Evolutionary conservation across 1,140 invertebrate genomes (phyloP).

Genomic region (Charaxes varanes): DNA sequence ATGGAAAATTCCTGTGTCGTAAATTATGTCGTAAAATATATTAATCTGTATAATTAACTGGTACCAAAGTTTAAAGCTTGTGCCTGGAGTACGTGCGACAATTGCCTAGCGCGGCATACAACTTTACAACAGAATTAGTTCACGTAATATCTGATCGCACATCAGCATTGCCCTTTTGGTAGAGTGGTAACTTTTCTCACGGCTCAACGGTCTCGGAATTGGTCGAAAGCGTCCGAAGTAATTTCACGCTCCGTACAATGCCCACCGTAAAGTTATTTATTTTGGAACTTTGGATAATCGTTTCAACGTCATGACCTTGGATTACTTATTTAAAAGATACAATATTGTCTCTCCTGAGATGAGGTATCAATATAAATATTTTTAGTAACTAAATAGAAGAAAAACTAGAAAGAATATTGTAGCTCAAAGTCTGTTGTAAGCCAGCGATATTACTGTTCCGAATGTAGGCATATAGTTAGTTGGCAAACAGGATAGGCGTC

Average conservation of each 20-base stretch:
- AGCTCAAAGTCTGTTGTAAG: background rate
- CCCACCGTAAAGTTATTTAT: conserved; percentile 14
- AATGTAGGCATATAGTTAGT: conserved; percentile 4
- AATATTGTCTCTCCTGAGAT: too few species aligned
- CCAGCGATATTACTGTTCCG: background rate
- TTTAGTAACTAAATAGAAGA: too few species aligned
- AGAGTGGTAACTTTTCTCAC: conserved; percentile 21
- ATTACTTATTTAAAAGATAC: background rate
- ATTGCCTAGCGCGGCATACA: too few species aligned
- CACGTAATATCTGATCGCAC: too few species aligned
- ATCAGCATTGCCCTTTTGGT: conserved; percentile 1
- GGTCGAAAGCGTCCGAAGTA: conserved; percentile 28
- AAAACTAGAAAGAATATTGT: too few species aligned
- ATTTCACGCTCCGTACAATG: conserved; percentile 37
- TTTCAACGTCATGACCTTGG: background rate
- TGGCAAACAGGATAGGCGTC: conserved; percentile 6
- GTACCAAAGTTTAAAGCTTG: too few species aligned
- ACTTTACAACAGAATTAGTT: too few species aligned
- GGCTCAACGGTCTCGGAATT: conserved; percentile 22
- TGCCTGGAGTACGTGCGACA: too few species aligned
- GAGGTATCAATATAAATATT: too few species aligned
- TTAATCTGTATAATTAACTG: too few species aligned
- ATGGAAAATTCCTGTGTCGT: too few species aligned
- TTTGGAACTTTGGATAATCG: conserved; percentile 10
- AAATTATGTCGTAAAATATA: too few species aligned